These are phyloP conservation scores for Urosaurus nigricauda DNA, from an alignment of 2,797 vertebrate genomes.

Conservation along the genomic window DNA sequence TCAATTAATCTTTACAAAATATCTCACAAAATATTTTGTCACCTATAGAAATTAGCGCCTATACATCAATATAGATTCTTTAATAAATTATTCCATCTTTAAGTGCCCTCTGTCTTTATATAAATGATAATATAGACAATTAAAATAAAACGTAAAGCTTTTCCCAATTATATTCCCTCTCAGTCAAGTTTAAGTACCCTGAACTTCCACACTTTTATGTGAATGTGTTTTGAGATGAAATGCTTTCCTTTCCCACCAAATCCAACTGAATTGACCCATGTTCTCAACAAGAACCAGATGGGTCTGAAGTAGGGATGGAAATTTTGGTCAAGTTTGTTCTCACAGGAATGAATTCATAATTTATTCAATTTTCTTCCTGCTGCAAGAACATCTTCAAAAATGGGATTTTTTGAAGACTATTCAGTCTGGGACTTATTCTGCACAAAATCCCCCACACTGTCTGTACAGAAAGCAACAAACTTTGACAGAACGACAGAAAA, in stretches of 20 bases:
- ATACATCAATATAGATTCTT: slow-evolving; percentile 90
- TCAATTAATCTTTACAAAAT: slow-evolving; percentile 83
- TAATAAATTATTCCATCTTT: slow-evolving; percentile 90
- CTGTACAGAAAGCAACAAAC: too few relatives aligned
- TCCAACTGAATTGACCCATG: slow-evolving; percentile 64
- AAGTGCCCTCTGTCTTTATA: slow-evolving; percentile 87
- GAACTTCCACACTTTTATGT: slow-evolving; percentile 68
- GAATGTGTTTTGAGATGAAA: slow-evolving; percentile 58
- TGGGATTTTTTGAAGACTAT: too few relatives aligned
- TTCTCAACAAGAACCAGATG: slow-evolving; percentile 64
- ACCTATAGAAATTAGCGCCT: slow-evolving; percentile 88
- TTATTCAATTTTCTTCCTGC: too few relatives aligned
- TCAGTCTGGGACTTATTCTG: too few relatives aligned
- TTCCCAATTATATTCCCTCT: slow-evolving; percentile 76
- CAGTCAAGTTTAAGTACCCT: slow-evolving; percentile 71
- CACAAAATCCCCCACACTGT: too few relatives aligned
- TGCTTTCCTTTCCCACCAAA: slow-evolving; percentile 69
- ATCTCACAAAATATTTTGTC: slow-evolving; percentile 86
- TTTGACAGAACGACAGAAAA: too few relatives aligned
- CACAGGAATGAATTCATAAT: too few relatives aligned
- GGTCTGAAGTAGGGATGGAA: slow-evolving; percentile 65
- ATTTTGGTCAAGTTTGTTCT: too few relatives aligned
- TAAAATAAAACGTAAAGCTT: slow-evolving; percentile 78
- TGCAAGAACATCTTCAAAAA: too few relatives aligned
- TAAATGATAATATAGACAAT: slow-evolving; percentile 92